Conservation (phyloP, 37 sponge, comb jelly and placozoan genomes). For the Spongia lamella region DNA sequence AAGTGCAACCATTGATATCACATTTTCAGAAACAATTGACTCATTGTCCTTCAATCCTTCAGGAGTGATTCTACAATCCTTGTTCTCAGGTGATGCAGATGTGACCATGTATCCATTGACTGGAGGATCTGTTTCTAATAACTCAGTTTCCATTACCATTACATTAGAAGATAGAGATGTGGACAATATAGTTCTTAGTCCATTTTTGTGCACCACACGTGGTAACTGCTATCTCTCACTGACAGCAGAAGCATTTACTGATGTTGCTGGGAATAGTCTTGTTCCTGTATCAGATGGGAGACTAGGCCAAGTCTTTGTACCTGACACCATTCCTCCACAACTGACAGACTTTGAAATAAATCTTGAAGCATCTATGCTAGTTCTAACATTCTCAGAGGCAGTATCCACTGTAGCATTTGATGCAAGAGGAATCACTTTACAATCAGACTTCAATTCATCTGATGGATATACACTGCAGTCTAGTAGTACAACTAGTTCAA, state of each 20-base stretch:
- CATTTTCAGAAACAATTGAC: slow-evolving; percentile 76
- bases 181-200: slow-evolving; percentile 56
- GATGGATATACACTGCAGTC: slow-evolving; percentile 49
- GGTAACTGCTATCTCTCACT: slow-evolving; percentile 78
- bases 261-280: slow-evolving; percentile 63
- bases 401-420: slow-evolving; percentile 53
- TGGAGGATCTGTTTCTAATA: slow-evolving; percentile 39
- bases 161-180: slow-evolving; percentile 62
- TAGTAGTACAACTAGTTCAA: slow-evolving; percentile 37
- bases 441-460: slow-evolving; percentile 2
- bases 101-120: slow-evolving; percentile 27
- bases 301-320: slow-evolving; percentile 48
- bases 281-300: slow-evolving; percentile 28
- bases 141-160: slow-evolving; percentile 35
- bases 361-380: slow-evolving; percentile 38
- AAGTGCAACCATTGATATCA: slow-evolving; percentile 42
- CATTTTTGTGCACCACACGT: slow-evolving; percentile 70
- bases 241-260: slow-evolving; percentile 46
- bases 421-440: slow-evolving; percentile 54
- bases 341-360: slow-evolving; percentile 73
- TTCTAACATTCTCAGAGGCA: slow-evolving; percentile 81
- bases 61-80: slow-evolving; percentile 62
- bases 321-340: slow-evolving; percentile 61
- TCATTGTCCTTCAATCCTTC: slow-evolving; percentile 48
- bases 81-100: slow-evolving; percentile 47